Percentiles rank a stretch among this genome's conserved stretches.
These are phyloP conservation scores for Lates calcarifer DNA, from an alignment of 2,113 vertebrate genomes.

Conservation along the genomic window DNA sequence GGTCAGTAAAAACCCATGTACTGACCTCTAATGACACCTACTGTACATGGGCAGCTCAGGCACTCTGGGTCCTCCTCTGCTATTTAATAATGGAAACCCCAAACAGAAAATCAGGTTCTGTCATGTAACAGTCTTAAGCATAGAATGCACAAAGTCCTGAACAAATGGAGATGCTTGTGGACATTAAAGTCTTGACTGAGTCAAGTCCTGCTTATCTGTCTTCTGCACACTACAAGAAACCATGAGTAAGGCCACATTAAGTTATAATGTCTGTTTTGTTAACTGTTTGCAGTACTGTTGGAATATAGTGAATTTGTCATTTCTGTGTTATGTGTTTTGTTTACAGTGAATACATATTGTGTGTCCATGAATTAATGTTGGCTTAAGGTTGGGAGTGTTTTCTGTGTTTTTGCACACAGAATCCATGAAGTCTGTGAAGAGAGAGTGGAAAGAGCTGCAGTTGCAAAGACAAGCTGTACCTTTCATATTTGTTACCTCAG, in stretches of 20 bases:
- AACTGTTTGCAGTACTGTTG: background rate
- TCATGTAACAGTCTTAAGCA: background rate
- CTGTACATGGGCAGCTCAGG: background rate
- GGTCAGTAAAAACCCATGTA: constrained; percentile 72
- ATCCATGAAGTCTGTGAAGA: background rate
- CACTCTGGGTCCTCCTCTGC: background rate
- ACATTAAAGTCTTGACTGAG: background rate
- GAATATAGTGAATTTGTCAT: background rate
- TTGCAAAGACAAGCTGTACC: background rate
- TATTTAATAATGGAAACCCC: background rate
- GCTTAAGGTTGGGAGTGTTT: background rate
- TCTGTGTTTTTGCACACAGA: background rate
- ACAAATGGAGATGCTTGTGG: background rate
- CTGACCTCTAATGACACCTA: constrained; percentile 12
- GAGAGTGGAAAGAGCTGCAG: background rate
- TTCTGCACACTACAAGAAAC: background rate
- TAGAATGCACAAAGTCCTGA: background rate
- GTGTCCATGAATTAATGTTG: background rate
- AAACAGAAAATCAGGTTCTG: background rate
- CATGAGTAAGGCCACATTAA: background rate
- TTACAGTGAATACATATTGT: background rate
- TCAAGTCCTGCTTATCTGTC: background rate
- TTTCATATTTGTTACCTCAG: constrained; percentile 10
- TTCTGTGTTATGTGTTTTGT: background rate
- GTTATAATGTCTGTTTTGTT: background rate